Percentiles rank a stretch among this genome's conserved stretches.
Evolutionary conservation across 2,888 invertebrate genomes (phyloP).

Genomic region (Auanema sp.): DNA sequence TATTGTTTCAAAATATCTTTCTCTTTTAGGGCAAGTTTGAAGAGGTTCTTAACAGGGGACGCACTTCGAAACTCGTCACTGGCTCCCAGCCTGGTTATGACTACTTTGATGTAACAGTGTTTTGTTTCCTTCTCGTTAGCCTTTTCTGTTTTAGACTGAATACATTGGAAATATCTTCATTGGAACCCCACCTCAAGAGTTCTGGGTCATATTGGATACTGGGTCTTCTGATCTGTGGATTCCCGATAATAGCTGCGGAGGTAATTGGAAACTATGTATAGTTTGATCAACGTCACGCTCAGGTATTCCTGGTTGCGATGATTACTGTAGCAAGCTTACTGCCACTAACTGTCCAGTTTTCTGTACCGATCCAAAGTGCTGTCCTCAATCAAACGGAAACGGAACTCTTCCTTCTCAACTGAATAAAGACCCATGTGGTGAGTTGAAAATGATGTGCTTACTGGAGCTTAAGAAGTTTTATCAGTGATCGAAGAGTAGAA

Average conservation of each 20-base stretch:
- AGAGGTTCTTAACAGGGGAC: too few relatives aligned
- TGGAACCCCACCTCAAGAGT: slow-evolving; percentile 19
- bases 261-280: neutral
- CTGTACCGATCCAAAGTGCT: slow-evolving; percentile 18
- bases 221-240: slow-evolving; percentile 25
- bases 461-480: neutral
- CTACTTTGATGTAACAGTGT: too few relatives aligned
- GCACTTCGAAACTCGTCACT: too few relatives aligned
- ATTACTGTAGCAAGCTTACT: slow-evolving; percentile 14
- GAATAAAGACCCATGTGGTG: slow-evolving; percentile 18
- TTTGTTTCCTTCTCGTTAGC: too few relatives aligned
- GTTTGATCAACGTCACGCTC: neutral
- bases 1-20: too few relatives aligned
- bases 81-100: too few relatives aligned
- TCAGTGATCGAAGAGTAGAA: neutral
- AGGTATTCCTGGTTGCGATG: slow-evolving; percentile 18
- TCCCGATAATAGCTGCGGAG: slow-evolving; percentile 15
- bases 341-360: slow-evolving; percentile 15
- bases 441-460: neutral
- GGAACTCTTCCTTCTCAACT: neutral
- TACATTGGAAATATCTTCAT: slow-evolving; percentile 17
- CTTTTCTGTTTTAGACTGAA: slow-evolving; percentile 17
- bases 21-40: too few relatives aligned
- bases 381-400: slow-evolving; percentile 8
- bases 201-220: slow-evolving; percentile 22